Percentiles rank a stretch among this genome's conserved stretches.
phyloP scores from a whole-genome alignment of 1,140 invertebrate genomes.

The Drosophila ananassae region DNA sequence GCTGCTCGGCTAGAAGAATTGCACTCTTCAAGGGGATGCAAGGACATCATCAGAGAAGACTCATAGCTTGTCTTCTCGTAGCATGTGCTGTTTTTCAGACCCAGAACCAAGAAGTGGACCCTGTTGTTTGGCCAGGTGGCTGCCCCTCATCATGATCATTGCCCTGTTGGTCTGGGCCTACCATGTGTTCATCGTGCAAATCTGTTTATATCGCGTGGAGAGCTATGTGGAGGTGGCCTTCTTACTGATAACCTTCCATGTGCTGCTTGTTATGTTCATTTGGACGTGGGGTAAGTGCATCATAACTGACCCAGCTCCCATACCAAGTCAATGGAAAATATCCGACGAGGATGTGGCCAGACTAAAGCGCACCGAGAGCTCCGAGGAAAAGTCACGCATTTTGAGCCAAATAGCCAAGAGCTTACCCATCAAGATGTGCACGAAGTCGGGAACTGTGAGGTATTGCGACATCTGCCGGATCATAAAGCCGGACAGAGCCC shows the following conservation, averaged over 20 bases:
- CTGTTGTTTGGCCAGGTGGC: not conserved
- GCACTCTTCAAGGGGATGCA: not conserved
- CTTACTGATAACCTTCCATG: conserved; percentile 8
- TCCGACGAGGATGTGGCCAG: conserved; percentile 5
- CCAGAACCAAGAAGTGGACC: not conserved
- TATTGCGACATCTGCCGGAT: conserved; percentile 18
- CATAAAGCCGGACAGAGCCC: conserved; percentile 30
- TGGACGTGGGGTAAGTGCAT: conserved; percentile 28
- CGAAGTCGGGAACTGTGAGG: conserved; percentile 4
- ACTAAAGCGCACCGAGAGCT: not conserved
- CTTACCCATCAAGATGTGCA: conserved; percentile 12
- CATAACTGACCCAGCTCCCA: not conserved
- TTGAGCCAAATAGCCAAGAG: not conserved
- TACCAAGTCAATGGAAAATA: conserved; percentile 19
- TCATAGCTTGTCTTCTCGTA: not conserved
- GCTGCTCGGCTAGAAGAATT: not conserved
- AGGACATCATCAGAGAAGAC: not conserved
- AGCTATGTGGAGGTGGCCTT: not conserved
- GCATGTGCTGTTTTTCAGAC: conserved; percentile 1
- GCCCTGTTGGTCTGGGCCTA: conserved; percentile 16
- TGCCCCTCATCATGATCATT: conserved; percentile 4
- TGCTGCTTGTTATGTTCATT: conserved; percentile 12
- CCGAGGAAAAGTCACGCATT: conserved; percentile 1
- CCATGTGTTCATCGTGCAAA: conserved; percentile 13
- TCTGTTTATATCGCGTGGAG: conserved; percentile 6